Evolutionary conservation across 37 sponge, comb jelly and placozoan species (phyloP).

Genomic region (Oscarella lobularis): DNA sequence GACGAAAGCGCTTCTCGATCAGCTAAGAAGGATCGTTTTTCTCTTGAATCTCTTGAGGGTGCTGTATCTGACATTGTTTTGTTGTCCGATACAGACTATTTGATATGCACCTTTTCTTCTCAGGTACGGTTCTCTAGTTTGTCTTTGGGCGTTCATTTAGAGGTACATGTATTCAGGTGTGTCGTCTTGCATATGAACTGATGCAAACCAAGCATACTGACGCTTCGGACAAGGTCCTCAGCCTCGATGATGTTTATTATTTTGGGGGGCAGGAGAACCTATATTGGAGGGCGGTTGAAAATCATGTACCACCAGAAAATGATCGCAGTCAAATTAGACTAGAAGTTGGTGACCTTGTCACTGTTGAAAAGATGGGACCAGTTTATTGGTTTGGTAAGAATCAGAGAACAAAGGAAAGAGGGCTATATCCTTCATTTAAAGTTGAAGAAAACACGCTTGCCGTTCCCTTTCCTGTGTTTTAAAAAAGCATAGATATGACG

Average conservation of each 20-base stretch:
- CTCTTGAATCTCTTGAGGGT: constrained; percentile 27
- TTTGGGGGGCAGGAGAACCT: constrained; percentile 72
- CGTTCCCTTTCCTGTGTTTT: too few relatives aligned
- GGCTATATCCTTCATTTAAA: constrained; percentile 52
- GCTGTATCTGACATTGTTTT: constrained; percentile 40
- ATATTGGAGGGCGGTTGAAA: constrained; percentile 19
- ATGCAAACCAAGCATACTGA: constrained; percentile 69
- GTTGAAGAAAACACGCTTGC: too few relatives aligned
- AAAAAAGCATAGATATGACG: too few relatives aligned
- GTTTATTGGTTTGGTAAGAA: constrained; percentile 40
- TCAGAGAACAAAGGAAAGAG: constrained; percentile 5
- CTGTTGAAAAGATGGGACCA: constrained; percentile 58
- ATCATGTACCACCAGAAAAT: not conserved
- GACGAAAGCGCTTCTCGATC: constrained; percentile 26
- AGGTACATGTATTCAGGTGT: too few relatives aligned
- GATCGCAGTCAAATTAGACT: too few relatives aligned
- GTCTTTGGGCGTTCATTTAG: too few relatives aligned
- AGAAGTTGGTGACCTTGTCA: constrained; percentile 40
- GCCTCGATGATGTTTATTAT: constrained; percentile 75
- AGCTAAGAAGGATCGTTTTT: constrained; percentile 33
- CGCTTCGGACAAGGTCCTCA: constrained; percentile 47
- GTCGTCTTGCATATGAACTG: constrained; percentile 63
- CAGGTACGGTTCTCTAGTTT: too few relatives aligned
- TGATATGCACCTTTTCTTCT: constrained; percentile 77
- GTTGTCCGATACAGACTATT: constrained; percentile 59